A percentile compares a stretch with the other conserved stretches of the same genome.
phyloP scores from a whole-genome alignment of 2,888 invertebrate species.

The Allophyes oxyacanthae region DNA sequence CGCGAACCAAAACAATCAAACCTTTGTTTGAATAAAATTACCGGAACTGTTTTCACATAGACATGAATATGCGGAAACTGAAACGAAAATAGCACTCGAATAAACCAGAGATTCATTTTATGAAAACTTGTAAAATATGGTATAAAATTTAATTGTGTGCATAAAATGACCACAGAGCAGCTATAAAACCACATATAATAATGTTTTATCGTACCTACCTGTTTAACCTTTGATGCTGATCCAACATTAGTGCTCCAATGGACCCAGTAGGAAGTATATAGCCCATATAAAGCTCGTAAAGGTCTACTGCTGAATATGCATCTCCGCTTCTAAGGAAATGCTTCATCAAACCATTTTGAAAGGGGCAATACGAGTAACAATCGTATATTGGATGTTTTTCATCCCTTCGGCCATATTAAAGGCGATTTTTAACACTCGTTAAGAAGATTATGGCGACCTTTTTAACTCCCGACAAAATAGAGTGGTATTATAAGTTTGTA shows the following conservation, averaged over 20 bases:
- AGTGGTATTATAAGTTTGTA: too few relatives aligned
- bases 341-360: slow-evolving; percentile 4
- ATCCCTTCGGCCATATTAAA: too few relatives aligned
- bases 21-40: slow-evolving; percentile 37
- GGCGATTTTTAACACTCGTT: too few relatives aligned
- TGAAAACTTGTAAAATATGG: slow-evolving; percentile 16
- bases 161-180: slow-evolving; percentile 14
- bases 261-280: slow-evolving; percentile 32
- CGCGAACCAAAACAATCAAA: slow-evolving; percentile 28
- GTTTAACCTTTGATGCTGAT: slow-evolving; percentile 34
- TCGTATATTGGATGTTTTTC: too few relatives aligned
- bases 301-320: slow-evolving; percentile 43
- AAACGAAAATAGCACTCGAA: slow-evolving; percentile 40
- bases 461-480: too few relatives aligned
- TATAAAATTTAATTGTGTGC: slow-evolving; percentile 41
- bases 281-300: slow-evolving; percentile 40
- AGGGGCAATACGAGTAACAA: slow-evolving; percentile 5
- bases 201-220: slow-evolving; percentile 24
- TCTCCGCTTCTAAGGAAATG: slow-evolving; percentile 21
- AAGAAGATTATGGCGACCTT: too few relatives aligned
- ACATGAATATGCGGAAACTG: slow-evolving; percentile 30
- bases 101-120: slow-evolving; percentile 35
- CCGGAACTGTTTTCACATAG: slow-evolving; percentile 18
- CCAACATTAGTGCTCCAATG: slow-evolving; percentile 7
- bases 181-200: neutral